Evolutionary conservation across 1,140 invertebrate genomes (phyloP).

Genomic region (Helicoverpa armigera): DNA sequence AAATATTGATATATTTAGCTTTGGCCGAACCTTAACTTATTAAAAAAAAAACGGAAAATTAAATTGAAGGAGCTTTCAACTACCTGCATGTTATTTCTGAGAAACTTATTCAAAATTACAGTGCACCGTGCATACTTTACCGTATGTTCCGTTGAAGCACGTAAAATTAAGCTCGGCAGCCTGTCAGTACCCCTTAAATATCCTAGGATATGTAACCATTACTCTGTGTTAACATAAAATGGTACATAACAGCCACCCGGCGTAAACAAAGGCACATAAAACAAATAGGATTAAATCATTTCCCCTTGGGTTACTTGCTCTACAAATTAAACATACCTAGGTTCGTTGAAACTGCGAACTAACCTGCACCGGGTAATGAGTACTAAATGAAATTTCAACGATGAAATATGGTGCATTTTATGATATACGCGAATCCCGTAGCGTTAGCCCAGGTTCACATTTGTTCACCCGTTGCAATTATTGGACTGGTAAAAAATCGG

Average conservation of each 20-base stretch:
- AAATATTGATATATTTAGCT: too few species aligned
- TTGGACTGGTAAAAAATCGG: background rate
- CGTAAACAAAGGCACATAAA: conserved; percentile 43
- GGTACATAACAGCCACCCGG: conserved; percentile 1
- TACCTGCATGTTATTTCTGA: too few species aligned
- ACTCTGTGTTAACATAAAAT: conserved; percentile 27
- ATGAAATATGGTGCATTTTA: conserved; percentile 47
- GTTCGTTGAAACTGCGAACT: conserved; percentile 30
- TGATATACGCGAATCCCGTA: conserved; percentile 34
- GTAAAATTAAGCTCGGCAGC: background rate
- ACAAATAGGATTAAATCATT: conserved; percentile 47
- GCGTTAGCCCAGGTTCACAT: background rate
- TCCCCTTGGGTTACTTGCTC: conserved; percentile 36
- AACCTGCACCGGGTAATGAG: conserved; percentile 46
- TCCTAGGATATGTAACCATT: background rate
- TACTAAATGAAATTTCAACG: conserved; percentile 48
- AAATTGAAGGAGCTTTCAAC: too few species aligned
- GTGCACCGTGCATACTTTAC: background rate
- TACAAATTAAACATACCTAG: conserved; percentile 43
- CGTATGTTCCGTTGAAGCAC: background rate
- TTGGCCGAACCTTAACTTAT: too few species aligned
- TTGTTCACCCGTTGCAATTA: conserved; percentile 21
- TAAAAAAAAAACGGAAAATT: too few species aligned
- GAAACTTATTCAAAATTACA: too few species aligned
- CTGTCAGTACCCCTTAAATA: background rate